phyloP scores from a whole-genome alignment of 2,113 vertebrate species.

The Lepidothrix coronata region DNA sequence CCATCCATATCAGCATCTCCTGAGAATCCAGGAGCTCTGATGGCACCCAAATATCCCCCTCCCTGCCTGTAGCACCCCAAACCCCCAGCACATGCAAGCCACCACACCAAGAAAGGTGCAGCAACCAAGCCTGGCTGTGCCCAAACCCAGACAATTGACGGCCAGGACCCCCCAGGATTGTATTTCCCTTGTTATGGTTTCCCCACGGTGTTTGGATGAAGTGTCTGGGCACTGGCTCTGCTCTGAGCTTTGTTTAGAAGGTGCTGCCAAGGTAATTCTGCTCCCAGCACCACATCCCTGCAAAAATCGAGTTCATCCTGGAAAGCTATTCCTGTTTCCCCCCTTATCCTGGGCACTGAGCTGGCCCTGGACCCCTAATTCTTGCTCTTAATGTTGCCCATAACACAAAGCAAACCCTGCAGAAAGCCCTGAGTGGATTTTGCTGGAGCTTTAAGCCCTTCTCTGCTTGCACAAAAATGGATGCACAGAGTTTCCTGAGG shows the following conservation, averaged over 20 bases:
- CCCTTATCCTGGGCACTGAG: background rate
- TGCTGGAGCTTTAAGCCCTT: background rate
- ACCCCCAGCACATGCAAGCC: background rate
- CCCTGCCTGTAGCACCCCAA: background rate
- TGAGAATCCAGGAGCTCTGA: background rate
- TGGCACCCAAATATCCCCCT: background rate
- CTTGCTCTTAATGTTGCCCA: background rate
- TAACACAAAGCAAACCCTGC: background rate
- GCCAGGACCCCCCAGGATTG: background rate
- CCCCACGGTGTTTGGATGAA: background rate
- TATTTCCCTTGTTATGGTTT: background rate
- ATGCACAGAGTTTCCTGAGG: background rate
- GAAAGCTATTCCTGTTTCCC: background rate
- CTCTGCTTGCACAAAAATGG: background rate
- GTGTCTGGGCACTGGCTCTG: background rate
- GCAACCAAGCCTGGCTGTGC: background rate
- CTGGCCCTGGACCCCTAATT: accelerated
- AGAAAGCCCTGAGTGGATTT: background rate
- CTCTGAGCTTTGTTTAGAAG: constrained; percentile 15
- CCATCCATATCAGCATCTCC: background rate
- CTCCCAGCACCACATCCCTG: background rate
- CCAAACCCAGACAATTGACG: background rate
- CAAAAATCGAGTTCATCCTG: background rate
- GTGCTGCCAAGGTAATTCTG: background rate
- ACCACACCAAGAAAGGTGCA: background rate